Conservation (phyloP, 2,113 vertebrate genomes). For the Myiagra hebetior region DNA sequence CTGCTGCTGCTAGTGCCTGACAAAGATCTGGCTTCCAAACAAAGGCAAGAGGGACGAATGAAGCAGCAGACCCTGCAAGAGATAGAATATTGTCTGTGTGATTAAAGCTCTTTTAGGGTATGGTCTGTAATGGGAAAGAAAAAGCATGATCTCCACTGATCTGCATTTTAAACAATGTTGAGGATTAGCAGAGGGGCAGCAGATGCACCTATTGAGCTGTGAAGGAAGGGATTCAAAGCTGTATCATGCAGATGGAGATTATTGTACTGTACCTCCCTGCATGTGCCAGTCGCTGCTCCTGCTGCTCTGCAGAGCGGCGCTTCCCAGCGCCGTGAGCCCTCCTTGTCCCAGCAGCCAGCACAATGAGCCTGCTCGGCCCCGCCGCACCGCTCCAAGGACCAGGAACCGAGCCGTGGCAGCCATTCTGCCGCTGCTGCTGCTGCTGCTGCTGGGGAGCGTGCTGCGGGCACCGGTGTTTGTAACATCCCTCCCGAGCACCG, state of each 20-base stretch:
- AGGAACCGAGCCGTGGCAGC: not conserved
- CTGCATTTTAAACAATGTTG: slow-evolving; percentile 57
- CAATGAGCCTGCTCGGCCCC: not conserved
- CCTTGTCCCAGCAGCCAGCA: not conserved
- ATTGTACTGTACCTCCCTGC: not conserved
- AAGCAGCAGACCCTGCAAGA: slow-evolving; percentile 33
- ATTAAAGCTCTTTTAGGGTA: slow-evolving; percentile 36
- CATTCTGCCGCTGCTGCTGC: not conserved
- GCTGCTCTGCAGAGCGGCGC: not conserved
- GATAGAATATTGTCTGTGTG: not conserved
- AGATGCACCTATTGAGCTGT: slow-evolving; percentile 58
- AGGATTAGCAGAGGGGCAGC: slow-evolving; percentile 52
- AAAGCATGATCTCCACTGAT: slow-evolving; percentile 23
- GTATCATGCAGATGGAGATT: slow-evolving; percentile 35
- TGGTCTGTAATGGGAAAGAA: not conserved
- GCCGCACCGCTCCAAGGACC: accelerated
- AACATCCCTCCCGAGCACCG: not conserved
- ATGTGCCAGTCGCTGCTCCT: not conserved
- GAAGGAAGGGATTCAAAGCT: slow-evolving; percentile 7
- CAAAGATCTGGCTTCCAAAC: slow-evolving; percentile 24
- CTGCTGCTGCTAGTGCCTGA: not conserved
- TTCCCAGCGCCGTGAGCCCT: not conserved
- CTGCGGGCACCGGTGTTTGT: accelerated
- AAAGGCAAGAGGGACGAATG: slow-evolving; percentile 33
- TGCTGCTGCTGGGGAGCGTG: not conserved